Base-by-base conservation (phyloP, 2,113 vertebrate species). In the Pyxicephalus adspersus region DNA sequence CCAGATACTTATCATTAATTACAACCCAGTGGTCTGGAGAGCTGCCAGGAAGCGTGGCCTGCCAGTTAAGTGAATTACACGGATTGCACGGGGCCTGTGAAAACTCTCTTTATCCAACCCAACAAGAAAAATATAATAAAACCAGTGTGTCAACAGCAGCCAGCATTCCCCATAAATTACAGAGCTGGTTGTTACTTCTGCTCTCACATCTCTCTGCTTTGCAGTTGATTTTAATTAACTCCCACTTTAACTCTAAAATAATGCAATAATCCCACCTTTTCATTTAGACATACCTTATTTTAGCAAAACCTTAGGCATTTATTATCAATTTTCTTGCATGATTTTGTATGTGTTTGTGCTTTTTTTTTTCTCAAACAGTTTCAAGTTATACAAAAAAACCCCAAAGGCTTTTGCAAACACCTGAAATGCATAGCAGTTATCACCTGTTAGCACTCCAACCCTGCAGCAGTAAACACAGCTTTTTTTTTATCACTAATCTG, bases 1-100 rank as follows among this genome's bases (percentile, higher is more conserved):
- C 65, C 38, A 52, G 67, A 70, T 70, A 54, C 25, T 70, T 70
- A 70, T 70, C 65, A 68, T 68, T 38, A 68, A 51, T 68, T 7
- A 23, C 50, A 52, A 45, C 17, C 9, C 17, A 70, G 17, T 52
- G 38, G 38, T 4, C 7, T 23, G 64, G 31, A 38, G 34, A 17
- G 19, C 31, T 13, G 64, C 64, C 64, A 66, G 64, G n/a, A 31
- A 66, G 29, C 20, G 64, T 20, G 64, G 26, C 31, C n/a, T 34
- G 29, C 20, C 18, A 38, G 26, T 34, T 22, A 34, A 23, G 38
- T 67, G 4, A 67, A 20, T n/a, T 60, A 60, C n/a, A 60, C 3
- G 38, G 38, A 45, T 45, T 45, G 38, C 11, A 23, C 34, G 13
- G 31, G 34, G 9, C 20, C 34, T 45, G 34, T 45, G 64, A 50